Conservation (phyloP, 2,888 invertebrate species). For the Gasteruption jaculator region DNA sequence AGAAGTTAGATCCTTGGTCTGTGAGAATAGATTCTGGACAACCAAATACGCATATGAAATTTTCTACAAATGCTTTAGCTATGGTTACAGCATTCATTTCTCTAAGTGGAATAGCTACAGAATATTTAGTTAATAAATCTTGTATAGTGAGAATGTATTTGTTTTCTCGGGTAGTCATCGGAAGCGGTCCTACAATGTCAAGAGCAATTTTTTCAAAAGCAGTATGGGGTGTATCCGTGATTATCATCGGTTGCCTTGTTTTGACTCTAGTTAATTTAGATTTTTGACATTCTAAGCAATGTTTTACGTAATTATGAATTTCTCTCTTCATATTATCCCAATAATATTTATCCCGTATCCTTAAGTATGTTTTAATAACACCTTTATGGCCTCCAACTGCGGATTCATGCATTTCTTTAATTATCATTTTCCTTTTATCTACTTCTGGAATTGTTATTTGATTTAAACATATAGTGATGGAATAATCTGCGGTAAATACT, state of each 20-base stretch:
- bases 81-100: neutral
- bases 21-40: constrained; percentile 3
- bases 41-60: constrained; percentile 4
- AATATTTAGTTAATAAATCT: constrained; percentile 6
- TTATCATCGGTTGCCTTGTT: too few relatives aligned
- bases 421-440: too few relatives aligned
- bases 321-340: too few relatives aligned
- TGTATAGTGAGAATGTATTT: constrained; percentile 7
- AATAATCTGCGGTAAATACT: too few relatives aligned
- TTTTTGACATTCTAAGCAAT: too few relatives aligned
- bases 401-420: too few relatives aligned
- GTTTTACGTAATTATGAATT: constrained; percentile 13
- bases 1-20: constrained; percentile 6
- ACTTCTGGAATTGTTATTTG: too few relatives aligned
- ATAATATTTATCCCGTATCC: too few relatives aligned
- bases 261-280: too few relatives aligned
- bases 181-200: constrained; percentile 1
- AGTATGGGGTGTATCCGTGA: constrained; percentile 7
- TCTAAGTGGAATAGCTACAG: neutral
- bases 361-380: too few relatives aligned
- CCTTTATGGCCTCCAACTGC: constrained; percentile 10
- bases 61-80: neutral
- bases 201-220: constrained; percentile 13
- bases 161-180: neutral
- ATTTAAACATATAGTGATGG: too few relatives aligned